Base-by-base conservation (phyloP, 2,888 invertebrate genomes). In the Tineola bisselliella region DNA sequence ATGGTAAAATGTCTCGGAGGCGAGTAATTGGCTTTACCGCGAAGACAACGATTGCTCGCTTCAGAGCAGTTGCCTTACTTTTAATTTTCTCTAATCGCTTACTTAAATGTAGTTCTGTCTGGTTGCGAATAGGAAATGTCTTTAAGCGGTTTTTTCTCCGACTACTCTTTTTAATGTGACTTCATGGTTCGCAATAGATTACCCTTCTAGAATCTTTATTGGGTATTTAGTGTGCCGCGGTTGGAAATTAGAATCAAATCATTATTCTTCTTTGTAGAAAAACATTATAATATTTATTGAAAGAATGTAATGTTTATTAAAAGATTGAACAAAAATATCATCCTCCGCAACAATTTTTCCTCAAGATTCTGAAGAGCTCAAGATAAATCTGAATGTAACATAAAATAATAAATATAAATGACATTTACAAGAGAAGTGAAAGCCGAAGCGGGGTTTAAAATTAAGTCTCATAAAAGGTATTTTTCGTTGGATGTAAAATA, bases 11-110 rank as follows among this genome's bases (percentile, higher is more conserved):
- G 48, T 54, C 54, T 54, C 25, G 19, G 25, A 54, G 25, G 54
- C 19, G 19, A 25, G 54, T 54, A 25, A 54, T 54, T 54, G 25
- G 17, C 19, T 54, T 25, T n/a, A 1, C 19, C 12, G 25, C 54
- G 54, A 54, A 54, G 54, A 54, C 54, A 25, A 54, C 54, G 25
- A 18, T 54, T 54, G 54, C 54, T 54, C 54, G 54, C 54, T 54
- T 25, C 19, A 54, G 25, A 18, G n/a, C 19, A n/a, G 18, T 54
- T 54, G 18, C 12, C 25, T 54, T 54, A 25, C 25, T 54, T 54
- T 54, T 54, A 54, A 54, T 54, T 54, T 54, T 17, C 54, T 25
- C 25, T 54, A 54, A 54, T 54, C 54, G 54, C 25, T 54, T 25
- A 54, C 18, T 54, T 54, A 54, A 54, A 54, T 25, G 19, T 54